Base-by-base conservation (phyloP, 2,888 invertebrate genomes). In the Mactromeris polynyma region DNA sequence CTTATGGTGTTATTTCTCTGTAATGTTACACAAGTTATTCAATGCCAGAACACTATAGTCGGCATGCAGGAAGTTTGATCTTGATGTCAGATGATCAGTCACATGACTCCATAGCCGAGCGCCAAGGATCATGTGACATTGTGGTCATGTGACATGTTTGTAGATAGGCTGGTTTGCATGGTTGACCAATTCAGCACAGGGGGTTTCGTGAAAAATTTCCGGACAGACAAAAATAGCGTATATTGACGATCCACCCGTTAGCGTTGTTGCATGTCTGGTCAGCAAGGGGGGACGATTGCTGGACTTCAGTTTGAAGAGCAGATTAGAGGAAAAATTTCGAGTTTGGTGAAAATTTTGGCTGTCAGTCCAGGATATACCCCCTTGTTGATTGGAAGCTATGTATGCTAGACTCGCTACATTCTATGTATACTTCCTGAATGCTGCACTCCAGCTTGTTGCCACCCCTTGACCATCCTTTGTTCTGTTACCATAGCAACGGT, bases 281-380 rank as follows among this genome's bases (percentile, higher is more conserved):
- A 90, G 87, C 90, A 90, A 92, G 92, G 90, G 91, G 91, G 91
- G 90, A 86, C 54, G 82, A 86, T 81, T 82, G 87, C 91, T 91
- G 91, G 91, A 91, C 91, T 91, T 89, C 77, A 81, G 31, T 54
- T 54, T 19, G 81, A 51, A 36, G 31, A 54, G 26, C 54, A 33
- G 26, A 81, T 26, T 54, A 11, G 31, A 81, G 31, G 19, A 73
- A 73, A 64, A 64, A 38, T 38, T 26, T 58, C 21, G 36, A 58
- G 33, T 80, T 40, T 31, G 40, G 21, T 51, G 42, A 86, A 33
- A 64, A 78, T 36, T n/a, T 31, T n/a, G n/a, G 51, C 69, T 83
- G 83, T 90, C 90, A 92, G 92, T 92, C 92, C 92, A 92, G 92
- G 87, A 79, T 83, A 38, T 64, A 69, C 84, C 92, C 92, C 92